phyloP scores from a whole-genome alignment of 2,113 vertebrate species.

The Columba livia region DNA sequence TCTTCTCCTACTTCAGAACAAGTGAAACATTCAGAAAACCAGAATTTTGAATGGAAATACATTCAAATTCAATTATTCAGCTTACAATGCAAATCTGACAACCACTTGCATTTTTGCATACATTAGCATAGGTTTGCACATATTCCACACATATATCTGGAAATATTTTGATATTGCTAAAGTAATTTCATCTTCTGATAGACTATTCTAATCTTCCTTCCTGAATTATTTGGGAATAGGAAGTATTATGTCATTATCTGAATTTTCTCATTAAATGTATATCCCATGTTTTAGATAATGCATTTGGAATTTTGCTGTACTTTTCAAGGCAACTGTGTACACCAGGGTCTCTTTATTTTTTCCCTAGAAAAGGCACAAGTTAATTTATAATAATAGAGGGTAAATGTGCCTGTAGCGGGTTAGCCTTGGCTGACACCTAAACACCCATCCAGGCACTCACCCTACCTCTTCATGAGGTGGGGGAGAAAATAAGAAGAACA shows the following conservation, averaged over 20 bases:
- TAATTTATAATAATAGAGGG: not conserved
- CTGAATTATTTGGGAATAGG: not conserved
- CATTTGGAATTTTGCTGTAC: not conserved
- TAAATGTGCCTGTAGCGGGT: not conserved
- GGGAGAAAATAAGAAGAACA: not conserved
- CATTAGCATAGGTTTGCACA: slow-evolving; percentile 35
- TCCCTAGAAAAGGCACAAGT: not conserved
- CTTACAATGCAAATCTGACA: slow-evolving; percentile 34
- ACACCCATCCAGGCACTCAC: not conserved
- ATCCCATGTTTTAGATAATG: not conserved
- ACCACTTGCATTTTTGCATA: not conserved
- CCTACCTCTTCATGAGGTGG: not conserved
- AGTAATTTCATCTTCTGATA: not conserved
- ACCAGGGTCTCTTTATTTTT: not conserved
- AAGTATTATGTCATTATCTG: not conserved
- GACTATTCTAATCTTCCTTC: not conserved
- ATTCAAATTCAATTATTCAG: slow-evolving; percentile 4
- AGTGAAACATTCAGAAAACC: not conserved
- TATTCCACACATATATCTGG: not conserved
- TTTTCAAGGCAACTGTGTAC: not conserved
- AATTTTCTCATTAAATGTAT: not conserved
- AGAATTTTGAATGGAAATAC: not conserved
- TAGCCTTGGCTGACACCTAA: not conserved
- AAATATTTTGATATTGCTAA: slow-evolving; percentile 41
- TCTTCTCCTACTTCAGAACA: not conserved